phyloP scores from a whole-genome alignment of 2,888 invertebrate species.

The Arenicola marina region DNA sequence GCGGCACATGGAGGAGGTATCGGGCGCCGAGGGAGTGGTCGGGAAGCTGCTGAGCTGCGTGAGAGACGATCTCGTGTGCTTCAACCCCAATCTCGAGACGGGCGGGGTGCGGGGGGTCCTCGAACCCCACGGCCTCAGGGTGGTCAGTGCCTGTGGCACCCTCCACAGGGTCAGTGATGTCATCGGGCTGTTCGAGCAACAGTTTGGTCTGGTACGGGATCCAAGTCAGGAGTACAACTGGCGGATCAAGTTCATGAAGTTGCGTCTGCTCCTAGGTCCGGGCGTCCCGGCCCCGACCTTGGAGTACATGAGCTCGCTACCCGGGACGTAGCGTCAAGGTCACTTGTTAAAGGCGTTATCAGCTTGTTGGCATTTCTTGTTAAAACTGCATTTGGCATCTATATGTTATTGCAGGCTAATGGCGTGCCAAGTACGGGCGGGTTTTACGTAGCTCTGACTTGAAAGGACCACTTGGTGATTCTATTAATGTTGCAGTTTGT shows the following conservation, averaged over 20 bases:
- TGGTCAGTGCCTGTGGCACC: constrained; percentile 70
- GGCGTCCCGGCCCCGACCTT: neutral
- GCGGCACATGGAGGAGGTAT: constrained; percentile 26
- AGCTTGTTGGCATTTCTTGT: too few relatives aligned
- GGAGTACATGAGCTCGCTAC: too few relatives aligned
- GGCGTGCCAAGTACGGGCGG: too few relatives aligned
- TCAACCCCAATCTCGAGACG: constrained; percentile 68
- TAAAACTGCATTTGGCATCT: too few relatives aligned
- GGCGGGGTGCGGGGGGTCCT: constrained; percentile 68
- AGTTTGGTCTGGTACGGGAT: constrained; percentile 70
- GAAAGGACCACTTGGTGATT: too few relatives aligned
- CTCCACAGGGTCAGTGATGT: constrained; percentile 65
- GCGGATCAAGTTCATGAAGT: constrained; percentile 69
- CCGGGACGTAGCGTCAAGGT: too few relatives aligned
- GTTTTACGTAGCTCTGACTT: too few relatives aligned
- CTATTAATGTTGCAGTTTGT: too few relatives aligned
- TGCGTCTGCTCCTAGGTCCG: constrained; percentile 12
- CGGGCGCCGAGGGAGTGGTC: constrained; percentile 37
- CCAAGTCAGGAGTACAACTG: constrained; percentile 70
- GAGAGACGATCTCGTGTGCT: constrained; percentile 51
- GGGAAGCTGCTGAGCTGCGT: constrained; percentile 40
- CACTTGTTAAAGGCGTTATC: too few relatives aligned
- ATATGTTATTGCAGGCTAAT: too few relatives aligned
- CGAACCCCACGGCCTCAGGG: constrained; percentile 69
- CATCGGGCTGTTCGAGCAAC: constrained; percentile 71